Evolutionary conservation across 2,113 vertebrate species (phyloP), one percentile per base, ranked within the genome.

Genomic region (Centrocercus urophasianus): DNA sequence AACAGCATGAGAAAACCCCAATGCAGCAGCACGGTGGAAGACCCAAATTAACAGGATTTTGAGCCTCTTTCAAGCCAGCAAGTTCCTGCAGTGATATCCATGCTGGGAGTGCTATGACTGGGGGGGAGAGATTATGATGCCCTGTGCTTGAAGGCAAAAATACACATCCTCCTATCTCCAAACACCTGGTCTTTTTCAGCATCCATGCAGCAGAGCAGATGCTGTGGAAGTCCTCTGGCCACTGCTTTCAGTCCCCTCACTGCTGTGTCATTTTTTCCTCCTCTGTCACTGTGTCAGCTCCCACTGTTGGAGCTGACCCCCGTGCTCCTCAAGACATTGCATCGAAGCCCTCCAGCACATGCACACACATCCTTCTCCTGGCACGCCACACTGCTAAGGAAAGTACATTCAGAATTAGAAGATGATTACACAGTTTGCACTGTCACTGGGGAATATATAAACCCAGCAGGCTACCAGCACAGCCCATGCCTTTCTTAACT

Each of bases 241-340:
- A n/a, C 56, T 0, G 3, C 61, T 75, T 60, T 47, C 66, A 80
- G 34, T 83, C 72, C 30, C 40, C 42, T 18, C 34, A 3, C 64
- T 76, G 64, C 30, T 32, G 32, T 70, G 54, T 61, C 80, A 63
- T 81, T 89, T 86, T 89, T 88, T 86, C 80, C 84, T 92, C 84
- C 67, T 93, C 80, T 65, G 60, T 80, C 87, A 73, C 15, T 83
- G 92, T 88, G 77, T 72, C 95, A 93, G 89, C 81, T 80, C 86
- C 86, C 13, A 80, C 83, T 88, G 93, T 73, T 88, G 82, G n/a
- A 86, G 67, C 91, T 93, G 91, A 88, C 86, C 93, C 90, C 57
- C 70, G 82, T 78, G 95, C 74, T 93, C 74, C 69, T 81, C 56
- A 82, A 84, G 65, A 66, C 61, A 0, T 22, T 57, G 73, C 65